These are phyloP conservation scores for Bombus pascuorum DNA, from an alignment of 1,140 invertebrate genomes.

Conservation along the genomic window DNA sequence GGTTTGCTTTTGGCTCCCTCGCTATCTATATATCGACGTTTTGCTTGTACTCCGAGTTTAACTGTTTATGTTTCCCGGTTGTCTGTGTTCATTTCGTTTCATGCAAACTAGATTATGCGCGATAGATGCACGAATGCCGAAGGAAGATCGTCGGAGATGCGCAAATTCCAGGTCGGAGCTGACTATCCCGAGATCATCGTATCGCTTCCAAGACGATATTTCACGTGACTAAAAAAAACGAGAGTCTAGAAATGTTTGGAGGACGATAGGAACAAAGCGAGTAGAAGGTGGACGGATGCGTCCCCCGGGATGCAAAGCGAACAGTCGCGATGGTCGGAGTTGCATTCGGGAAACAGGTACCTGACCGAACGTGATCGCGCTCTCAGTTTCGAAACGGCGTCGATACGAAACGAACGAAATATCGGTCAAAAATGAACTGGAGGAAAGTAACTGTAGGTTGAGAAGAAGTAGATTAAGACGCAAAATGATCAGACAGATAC, in stretches of 20 bases:
- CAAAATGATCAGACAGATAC: no score
- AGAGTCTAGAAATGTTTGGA: not conserved
- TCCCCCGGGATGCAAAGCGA: constrained; percentile 15
- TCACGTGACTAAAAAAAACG: not conserved
- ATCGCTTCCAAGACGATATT: not conserved
- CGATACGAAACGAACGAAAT: not conserved
- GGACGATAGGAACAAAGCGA: no score
- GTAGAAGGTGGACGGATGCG: constrained; percentile 12
- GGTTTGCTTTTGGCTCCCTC: not conserved
- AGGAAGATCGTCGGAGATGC: not conserved
- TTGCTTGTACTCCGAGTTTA: not conserved
- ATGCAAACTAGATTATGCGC: no score
- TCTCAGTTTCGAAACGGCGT: not conserved
- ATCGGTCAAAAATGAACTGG: not conserved
- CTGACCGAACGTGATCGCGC: constrained; percentile 3
- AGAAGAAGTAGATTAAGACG: not conserved
- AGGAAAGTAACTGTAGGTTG: not conserved
- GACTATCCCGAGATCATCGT: not conserved
- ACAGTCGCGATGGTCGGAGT: not conserved
- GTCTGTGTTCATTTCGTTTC: not conserved
- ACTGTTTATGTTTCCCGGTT: not conserved
- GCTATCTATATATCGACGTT: no score
- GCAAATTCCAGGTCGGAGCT: not conserved
- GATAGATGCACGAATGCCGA: not conserved
- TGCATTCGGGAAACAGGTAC: constrained; percentile 18